These are phyloP conservation scores for Sprattus sprattus DNA, from an alignment of 2,113 vertebrate species.

Conservation along the genomic window DNA sequence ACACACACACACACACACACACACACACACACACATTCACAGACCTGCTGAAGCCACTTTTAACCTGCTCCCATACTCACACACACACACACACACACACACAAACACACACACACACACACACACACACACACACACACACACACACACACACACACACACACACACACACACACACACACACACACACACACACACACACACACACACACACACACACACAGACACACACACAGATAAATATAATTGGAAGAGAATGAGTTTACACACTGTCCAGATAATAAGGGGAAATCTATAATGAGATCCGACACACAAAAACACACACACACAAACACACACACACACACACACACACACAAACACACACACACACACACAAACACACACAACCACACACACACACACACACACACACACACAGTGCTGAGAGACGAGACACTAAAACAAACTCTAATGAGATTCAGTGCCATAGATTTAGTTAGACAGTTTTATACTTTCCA, in stretches of 20 bases:
- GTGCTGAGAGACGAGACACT: too few species aligned
- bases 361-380: too few species aligned
- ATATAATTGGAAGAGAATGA: constrained; percentile 3
- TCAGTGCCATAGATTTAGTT: background rate
- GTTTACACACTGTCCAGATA: constrained; percentile 9
- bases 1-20: background rate
- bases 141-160: constrained; percentile 24
- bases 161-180: background rate
- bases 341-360: background rate
- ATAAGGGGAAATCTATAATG: constrained; percentile 6
- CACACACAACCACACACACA: too few species aligned
- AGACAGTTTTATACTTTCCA: constrained; percentile 2
- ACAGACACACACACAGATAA: background rate
- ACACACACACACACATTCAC: background rate
- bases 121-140: background rate
- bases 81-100: too few species aligned
- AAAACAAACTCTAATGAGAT: background rate
- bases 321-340: background rate
- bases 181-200: constrained; percentile 21
- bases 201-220: constrained; percentile 21
- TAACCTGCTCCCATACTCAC: background rate
- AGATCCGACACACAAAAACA: background rate
- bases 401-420: background rate
- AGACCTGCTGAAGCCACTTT: background rate
- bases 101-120: background rate